Percentiles rank a stretch among this genome's conserved stretches.
These are phyloP conservation scores for Actenoides hombroni DNA, from an alignment of 2,113 vertebrate genomes.

Conservation along the genomic window DNA sequence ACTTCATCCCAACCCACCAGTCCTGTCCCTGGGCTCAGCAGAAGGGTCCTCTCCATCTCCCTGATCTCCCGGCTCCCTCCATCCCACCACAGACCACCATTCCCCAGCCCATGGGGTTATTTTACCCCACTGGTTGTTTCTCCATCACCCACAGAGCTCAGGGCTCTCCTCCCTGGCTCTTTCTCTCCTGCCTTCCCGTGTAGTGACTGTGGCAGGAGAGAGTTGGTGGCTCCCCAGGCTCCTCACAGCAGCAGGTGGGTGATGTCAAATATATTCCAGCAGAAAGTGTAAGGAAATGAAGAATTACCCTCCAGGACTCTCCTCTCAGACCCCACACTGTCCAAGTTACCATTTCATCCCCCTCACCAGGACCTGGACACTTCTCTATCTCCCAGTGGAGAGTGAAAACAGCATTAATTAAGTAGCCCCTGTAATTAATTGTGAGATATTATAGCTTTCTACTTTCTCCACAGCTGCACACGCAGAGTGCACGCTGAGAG, in stretches of 20 bases:
- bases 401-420: background rate
- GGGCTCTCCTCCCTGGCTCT: background rate
- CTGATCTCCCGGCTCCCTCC: too few species aligned
- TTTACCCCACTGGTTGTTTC: background rate
- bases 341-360: background rate
- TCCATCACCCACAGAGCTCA: background rate
- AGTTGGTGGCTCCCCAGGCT: background rate
- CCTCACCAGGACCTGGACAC: background rate
- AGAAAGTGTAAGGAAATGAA: background rate
- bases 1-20: rapidly evolving
- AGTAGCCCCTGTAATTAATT: background rate
- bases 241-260: too few species aligned
- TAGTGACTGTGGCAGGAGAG: background rate
- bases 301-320: background rate
- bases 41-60: background rate
- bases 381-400: too few species aligned
- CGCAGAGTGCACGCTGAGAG: rapidly evolving
- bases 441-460: background rate
- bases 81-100: background rate
- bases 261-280: background rate
- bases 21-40: background rate
- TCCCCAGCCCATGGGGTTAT: rapidly evolving
- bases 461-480: background rate
- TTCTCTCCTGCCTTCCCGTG: background rate
- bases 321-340: background rate